Conservation (phyloP, 1,140 invertebrate genomes). For the Drosophila arawakana region DNA sequence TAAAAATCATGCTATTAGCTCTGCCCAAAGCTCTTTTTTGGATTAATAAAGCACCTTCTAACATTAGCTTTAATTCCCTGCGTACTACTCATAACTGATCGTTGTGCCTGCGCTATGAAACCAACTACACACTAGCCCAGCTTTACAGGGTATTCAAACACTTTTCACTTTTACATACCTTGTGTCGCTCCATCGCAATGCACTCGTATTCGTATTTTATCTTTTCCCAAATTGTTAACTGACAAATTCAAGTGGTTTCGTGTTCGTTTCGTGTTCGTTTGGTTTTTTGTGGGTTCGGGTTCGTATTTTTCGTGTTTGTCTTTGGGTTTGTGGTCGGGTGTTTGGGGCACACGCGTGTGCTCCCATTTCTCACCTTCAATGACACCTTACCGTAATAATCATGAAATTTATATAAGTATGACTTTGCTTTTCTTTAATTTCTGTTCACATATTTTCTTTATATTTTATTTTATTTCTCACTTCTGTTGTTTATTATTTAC, state of each 20-base stretch:
- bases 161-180: conserved; percentile 47
- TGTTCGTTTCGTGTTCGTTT: conserved; percentile 2
- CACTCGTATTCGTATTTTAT: conserved; percentile 14
- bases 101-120: background rate
- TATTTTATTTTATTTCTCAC: conserved; percentile 31
- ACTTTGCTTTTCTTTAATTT: conserved; percentile 39
- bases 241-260: conserved; percentile 20
- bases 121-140: background rate
- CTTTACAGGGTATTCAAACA: conserved; percentile 32
- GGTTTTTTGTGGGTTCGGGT: conserved; percentile 12
- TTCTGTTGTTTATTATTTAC: conserved; percentile 37
- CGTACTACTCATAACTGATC: background rate
- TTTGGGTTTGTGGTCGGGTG: conserved; percentile 10
- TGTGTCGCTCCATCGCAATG: conserved; percentile 1
- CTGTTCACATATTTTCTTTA: conserved; percentile 22
- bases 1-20: too few relatives aligned
- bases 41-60: too few relatives aligned
- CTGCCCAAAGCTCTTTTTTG: too few relatives aligned
- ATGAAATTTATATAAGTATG: conserved; percentile 59
- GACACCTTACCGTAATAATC: conserved; percentile 72
- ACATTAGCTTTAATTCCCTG: background rate
- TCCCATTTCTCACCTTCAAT: conserved; percentile 81
- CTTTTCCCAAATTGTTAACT: background rate
- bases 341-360: conserved; percentile 64
- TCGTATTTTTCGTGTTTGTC: conserved; percentile 18